Evolutionary conservation across 2,888 invertebrate species (phyloP).

Genomic region (Anticlea derivata): DNA sequence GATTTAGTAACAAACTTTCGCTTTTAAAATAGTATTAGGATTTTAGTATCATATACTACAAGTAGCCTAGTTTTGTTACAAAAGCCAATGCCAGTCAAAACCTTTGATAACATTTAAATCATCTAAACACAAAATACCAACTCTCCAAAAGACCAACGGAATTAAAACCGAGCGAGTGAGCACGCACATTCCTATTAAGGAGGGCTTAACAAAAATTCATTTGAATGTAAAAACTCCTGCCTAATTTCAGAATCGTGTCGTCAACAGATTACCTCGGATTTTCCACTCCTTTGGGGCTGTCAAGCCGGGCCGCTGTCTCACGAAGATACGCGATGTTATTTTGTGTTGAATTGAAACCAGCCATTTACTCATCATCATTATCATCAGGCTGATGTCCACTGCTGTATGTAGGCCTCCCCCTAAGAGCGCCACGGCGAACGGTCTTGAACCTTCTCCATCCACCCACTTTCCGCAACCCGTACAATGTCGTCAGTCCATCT

Average conservation of each 20-base stretch:
- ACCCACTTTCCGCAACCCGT: too few species aligned
- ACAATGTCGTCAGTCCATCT: too few species aligned
- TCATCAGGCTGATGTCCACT: too few species aligned
- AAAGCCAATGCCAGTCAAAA: too few species aligned
- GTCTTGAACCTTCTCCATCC: too few species aligned
- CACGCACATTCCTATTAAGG: slow-evolving; percentile 23
- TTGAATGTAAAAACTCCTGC: slow-evolving; percentile 61
- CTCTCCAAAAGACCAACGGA: slow-evolving; percentile 10
- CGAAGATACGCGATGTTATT: slow-evolving; percentile 11
- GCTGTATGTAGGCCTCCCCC: too few species aligned
- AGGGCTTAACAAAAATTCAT: slow-evolving; percentile 48
- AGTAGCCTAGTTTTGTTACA: too few species aligned
- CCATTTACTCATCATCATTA: too few species aligned
- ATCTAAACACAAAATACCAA: background rate
- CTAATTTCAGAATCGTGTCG: slow-evolving; percentile 74
- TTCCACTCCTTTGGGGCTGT: slow-evolving; percentile 58
- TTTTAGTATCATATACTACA: too few species aligned
- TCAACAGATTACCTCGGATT: slow-evolving; percentile 72
- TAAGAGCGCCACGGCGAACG: too few species aligned
- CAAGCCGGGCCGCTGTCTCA: slow-evolving; percentile 17
- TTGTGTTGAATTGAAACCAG: background rate
- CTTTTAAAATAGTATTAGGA: too few species aligned
- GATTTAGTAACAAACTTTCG: too few species aligned
- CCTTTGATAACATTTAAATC: background rate
- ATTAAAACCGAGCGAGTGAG: slow-evolving; percentile 26